These are phyloP conservation scores for Scaptomyza hsui DNA, from an alignment of 1,140 invertebrate genomes.

Conservation along the genomic window DNA sequence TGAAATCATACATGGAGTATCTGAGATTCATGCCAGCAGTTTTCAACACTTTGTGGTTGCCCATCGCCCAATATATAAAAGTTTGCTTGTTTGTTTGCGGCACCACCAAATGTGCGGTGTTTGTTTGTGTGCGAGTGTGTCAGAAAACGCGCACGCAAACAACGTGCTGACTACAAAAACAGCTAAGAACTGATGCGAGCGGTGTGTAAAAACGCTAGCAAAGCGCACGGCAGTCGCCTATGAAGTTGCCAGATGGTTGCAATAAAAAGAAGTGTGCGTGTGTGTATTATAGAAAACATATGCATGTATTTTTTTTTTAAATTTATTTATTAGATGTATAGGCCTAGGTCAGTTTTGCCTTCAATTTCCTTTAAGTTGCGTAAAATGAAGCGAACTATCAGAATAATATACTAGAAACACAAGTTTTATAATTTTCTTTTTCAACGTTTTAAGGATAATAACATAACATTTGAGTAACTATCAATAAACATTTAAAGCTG, in stretches of 20 bases:
- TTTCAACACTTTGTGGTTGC: conserved; percentile 68
- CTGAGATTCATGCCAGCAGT: conserved; percentile 56
- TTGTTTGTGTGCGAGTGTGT: background rate
- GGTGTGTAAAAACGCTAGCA: conserved; percentile 42
- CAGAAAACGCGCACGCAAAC: conserved; percentile 36
- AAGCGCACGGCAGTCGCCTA: conserved; percentile 35
- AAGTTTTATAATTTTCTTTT: no score
- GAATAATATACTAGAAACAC: no score
- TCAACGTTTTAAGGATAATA: no score
- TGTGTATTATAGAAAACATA: background rate
- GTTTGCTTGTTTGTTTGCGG: conserved; percentile 26
- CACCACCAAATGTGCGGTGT: background rate
- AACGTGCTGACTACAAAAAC: conserved; percentile 50
- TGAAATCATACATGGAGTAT: conserved; percentile 76
- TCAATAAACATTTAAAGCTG: no score
- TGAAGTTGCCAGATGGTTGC: conserved; percentile 24
- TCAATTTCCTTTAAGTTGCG: no score
- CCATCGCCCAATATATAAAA: conserved; percentile 45
- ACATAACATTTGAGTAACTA: no score
- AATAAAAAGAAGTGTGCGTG: background rate
- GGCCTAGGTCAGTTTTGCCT: background rate
- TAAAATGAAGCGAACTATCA: no score
- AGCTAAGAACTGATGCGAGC: conserved; percentile 35
- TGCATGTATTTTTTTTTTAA: background rate
- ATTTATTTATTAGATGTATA: background rate